Percentiles rank a stretch among this genome's conserved stretches.
phyloP scores from a whole-genome alignment of 2,888 invertebrate genomes.

The Troilus luridus region DNA sequence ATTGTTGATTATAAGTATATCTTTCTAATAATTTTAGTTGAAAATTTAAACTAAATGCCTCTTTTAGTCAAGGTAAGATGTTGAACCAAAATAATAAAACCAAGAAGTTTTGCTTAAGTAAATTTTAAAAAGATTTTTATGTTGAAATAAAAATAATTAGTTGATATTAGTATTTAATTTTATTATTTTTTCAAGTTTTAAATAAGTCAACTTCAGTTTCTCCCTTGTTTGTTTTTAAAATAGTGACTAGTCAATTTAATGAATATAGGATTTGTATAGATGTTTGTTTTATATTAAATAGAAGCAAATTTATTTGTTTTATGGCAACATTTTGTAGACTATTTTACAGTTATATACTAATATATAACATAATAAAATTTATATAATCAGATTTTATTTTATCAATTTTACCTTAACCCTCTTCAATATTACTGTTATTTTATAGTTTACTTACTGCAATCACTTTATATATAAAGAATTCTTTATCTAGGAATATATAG shows the following conservation, averaged over 20 bases:
- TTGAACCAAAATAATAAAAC: background rate
- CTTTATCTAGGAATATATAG: too few relatives aligned
- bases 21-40: background rate
- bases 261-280: slow-evolving; percentile 23
- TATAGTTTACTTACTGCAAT: background rate
- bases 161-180: background rate
- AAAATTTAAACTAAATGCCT: background rate
- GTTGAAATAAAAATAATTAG: background rate
- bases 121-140: background rate
- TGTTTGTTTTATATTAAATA: slow-evolving; percentile 31
- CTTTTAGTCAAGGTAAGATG: background rate
- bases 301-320: slow-evolving; percentile 33
- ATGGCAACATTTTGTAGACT: slow-evolving; percentile 38
- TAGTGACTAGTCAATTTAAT: slow-evolving; percentile 45
- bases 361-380: slow-evolving; percentile 44
- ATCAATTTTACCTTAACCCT: background rate
- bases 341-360: slow-evolving; percentile 45
- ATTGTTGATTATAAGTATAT: background rate
- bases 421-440: background rate
- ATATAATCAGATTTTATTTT: slow-evolving; percentile 7
- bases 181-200: background rate
- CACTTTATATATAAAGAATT: background rate
- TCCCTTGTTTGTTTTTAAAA: slow-evolving; percentile 38
- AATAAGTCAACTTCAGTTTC: background rate
- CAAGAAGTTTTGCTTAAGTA: background rate